Conservation (phyloP, 2,888 invertebrate genomes). For the Nemotelus nigrinus region DNA sequence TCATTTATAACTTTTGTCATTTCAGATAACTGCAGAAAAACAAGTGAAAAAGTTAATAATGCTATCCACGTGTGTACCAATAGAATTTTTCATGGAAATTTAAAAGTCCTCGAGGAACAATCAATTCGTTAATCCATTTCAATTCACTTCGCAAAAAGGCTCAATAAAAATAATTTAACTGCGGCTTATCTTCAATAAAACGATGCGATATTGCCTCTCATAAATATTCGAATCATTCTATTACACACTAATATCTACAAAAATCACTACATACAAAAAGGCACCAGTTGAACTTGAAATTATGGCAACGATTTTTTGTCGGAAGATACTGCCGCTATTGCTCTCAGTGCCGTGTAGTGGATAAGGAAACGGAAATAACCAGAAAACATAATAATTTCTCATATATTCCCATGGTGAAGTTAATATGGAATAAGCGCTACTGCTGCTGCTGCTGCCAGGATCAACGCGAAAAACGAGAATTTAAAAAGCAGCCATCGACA, state of each 20-base stretch:
- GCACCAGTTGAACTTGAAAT: slow-evolving; percentile 40
- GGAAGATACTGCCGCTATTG: not conserved
- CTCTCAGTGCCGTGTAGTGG: slow-evolving; percentile 7
- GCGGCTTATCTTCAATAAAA: slow-evolving; percentile 7
- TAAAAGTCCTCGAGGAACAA: not conserved
- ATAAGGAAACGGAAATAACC: slow-evolving; percentile 25
- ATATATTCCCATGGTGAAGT: slow-evolving; percentile 29
- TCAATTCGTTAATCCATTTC: slow-evolving; percentile 28
- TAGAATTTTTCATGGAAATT: not conserved
- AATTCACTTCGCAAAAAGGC: slow-evolving; percentile 25
- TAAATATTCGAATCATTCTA: slow-evolving; percentile 36
- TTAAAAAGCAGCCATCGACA: slow-evolving; percentile 17
- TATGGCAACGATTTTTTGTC: slow-evolving; percentile 39
- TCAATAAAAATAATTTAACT: slow-evolving; percentile 16
- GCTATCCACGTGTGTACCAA: not conserved
- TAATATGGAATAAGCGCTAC: slow-evolving; percentile 12
- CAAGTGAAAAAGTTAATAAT: not conserved
- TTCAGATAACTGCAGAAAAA: not conserved
- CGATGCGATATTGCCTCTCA: slow-evolving; percentile 31
- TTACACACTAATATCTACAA: not conserved
- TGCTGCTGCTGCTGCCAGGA: not conserved
- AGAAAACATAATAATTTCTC: slow-evolving; percentile 36
- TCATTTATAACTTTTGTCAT: not conserved
- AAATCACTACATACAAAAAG: slow-evolving; percentile 12
- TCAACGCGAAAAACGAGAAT: slow-evolving; percentile 5